phyloP scores from a whole-genome alignment of 2,888 invertebrate species.

The Andrena bucephala region DNA sequence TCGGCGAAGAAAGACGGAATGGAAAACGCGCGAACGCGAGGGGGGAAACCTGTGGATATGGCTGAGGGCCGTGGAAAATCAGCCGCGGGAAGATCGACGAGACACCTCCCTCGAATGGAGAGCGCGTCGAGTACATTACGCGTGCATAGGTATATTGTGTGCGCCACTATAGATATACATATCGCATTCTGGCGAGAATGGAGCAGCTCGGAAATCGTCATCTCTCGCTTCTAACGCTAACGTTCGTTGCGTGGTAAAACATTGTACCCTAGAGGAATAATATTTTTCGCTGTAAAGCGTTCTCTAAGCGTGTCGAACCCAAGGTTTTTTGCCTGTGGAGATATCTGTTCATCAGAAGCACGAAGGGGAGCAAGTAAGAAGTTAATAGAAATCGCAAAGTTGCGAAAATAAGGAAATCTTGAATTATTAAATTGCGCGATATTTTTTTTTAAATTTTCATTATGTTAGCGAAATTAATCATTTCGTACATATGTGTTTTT shows the following conservation, averaged over 20 bases:
- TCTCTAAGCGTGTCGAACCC: not conserved
- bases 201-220: conserved; percentile 8
- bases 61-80: conserved; percentile 18
- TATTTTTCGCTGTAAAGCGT: conserved; percentile 1
- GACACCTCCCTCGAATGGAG: conserved; percentile 19
- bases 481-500: too few species aligned
- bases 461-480: too few species aligned
- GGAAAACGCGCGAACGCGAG: conserved; percentile 16
- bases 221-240: conserved; percentile 2
- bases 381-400: too few species aligned
- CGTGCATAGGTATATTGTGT: not conserved
- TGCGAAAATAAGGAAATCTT: too few species aligned
- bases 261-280: not conserved
- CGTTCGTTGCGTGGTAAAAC: conserved; percentile 1
- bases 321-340: not conserved
- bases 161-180: not conserved
- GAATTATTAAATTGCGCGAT: too few species aligned
- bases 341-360: not conserved
- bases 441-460: too few species aligned
- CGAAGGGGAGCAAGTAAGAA: not conserved
- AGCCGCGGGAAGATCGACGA: conserved; percentile 33
- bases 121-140: not conserved
- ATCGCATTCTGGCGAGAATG: not conserved
- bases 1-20: conserved; percentile 8
- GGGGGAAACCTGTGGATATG: conserved; percentile 35